These are phyloP conservation scores for Sinella curviseta DNA, from an alignment of 1,140 invertebrate genomes.

Conservation along the genomic window DNA sequence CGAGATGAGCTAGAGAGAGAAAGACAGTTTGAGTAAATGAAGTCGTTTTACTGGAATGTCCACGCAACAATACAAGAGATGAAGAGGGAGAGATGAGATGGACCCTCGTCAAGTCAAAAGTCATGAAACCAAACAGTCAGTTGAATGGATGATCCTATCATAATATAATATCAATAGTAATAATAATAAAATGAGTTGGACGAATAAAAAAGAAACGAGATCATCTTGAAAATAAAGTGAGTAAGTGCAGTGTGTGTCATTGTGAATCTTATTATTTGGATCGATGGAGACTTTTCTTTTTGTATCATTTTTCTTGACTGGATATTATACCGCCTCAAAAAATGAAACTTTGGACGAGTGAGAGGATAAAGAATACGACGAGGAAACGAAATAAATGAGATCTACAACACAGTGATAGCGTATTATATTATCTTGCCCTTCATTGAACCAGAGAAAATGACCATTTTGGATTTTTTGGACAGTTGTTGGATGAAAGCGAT, in stretches of 20 bases:
- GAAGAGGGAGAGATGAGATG: background rate
- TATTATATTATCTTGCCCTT: background rate
- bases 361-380: too few relatives aligned
- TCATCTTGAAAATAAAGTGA: background rate
- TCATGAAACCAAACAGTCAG: background rate
- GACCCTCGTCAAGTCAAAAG: conserved; percentile 1
- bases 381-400: background rate
- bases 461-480: background rate
- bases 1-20: too few relatives aligned
- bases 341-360: background rate
- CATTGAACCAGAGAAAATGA: conserved; percentile 23
- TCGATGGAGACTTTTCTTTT: background rate
- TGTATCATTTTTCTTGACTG: background rate
- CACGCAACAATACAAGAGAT: background rate
- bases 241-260: background rate
- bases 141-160: background rate
- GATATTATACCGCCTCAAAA: too few relatives aligned
- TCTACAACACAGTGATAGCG: background rate
- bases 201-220: background rate
- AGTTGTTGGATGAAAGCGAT: background rate
- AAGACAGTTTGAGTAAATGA: too few relatives aligned
- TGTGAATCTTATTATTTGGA: background rate
- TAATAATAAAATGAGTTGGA: background rate
- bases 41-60: conserved; percentile 14
- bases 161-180: conserved; percentile 11